Percentiles rank a stretch among this genome's conserved stretches.
Evolutionary conservation across 2,888 invertebrate genomes (phyloP).

Genomic region (Liposcelis brunnea): DNA sequence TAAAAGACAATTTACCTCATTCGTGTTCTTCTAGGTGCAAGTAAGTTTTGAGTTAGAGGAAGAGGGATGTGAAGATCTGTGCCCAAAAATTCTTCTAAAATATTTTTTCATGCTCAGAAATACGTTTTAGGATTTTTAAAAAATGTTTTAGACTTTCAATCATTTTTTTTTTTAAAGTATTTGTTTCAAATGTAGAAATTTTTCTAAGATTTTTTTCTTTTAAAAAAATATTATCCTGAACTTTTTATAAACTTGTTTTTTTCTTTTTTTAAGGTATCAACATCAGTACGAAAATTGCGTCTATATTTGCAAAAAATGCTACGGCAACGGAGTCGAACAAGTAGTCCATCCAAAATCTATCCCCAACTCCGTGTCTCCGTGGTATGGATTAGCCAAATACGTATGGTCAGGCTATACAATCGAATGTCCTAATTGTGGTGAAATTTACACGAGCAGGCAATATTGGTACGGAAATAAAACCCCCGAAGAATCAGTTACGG

Average conservation of each 20-base stretch:
- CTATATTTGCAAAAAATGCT: constrained; percentile 45
- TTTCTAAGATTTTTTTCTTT: not conserved
- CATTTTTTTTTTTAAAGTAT: constrained; percentile 8
- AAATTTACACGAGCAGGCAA: constrained; percentile 53
- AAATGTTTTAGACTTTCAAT: not conserved
- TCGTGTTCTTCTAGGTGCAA: constrained; percentile 26
- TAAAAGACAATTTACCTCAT: constrained; percentile 41
- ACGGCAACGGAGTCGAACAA: constrained; percentile 38
- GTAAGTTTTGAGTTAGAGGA: constrained; percentile 17
- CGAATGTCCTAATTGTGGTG: constrained; percentile 56
- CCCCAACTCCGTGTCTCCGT: constrained; percentile 33
- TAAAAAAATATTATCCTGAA: not conserved
- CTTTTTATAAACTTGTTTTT: not conserved
- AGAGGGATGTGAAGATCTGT: not conserved
- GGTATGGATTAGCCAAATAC: constrained; percentile 52
- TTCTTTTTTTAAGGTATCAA: constrained; percentile 37
- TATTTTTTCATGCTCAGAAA: not conserved
- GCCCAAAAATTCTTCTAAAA: too few relatives aligned
- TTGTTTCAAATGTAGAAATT: too few relatives aligned
- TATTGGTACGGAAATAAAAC: constrained; percentile 67
- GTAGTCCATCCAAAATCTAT: constrained; percentile 37
- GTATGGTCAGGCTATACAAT: constrained; percentile 63
- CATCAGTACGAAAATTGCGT: constrained; percentile 56
- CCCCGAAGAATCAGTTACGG: constrained; percentile 44
- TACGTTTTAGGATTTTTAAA: not conserved